Percentiles rank a stretch among this genome's conserved stretches.
phyloP scores from a whole-genome alignment of 2,797 vertebrate genomes.

The Leptodactylus fallax region DNA sequence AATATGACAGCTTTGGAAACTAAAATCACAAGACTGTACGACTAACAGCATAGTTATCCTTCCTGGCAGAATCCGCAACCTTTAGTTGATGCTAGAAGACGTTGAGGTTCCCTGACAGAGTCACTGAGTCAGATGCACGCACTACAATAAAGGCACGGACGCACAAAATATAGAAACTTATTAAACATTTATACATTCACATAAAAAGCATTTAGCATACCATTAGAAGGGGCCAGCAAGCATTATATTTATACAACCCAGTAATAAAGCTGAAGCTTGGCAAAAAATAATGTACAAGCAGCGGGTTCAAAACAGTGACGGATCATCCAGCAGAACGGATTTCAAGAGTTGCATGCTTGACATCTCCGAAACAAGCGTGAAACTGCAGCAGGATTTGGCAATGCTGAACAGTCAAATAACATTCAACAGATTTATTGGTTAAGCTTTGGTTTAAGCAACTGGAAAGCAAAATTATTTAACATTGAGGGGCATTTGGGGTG shows the following conservation, averaged over 20 bases:
- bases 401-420: neutral
- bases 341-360: neutral
- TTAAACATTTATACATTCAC: conserved; percentile 51
- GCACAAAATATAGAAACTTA: conserved; percentile 33
- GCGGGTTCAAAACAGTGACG: neutral
- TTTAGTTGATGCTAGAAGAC: conserved; percentile 39
- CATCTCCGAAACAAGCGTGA: neutral
- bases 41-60: conserved; percentile 57
- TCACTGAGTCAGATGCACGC: conserved; percentile 11
- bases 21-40: conserved; percentile 50
- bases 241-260: neutral
- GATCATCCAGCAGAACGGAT: conserved; percentile 2
- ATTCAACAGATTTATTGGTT: conserved; percentile 1
- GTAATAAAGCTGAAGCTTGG: neutral
- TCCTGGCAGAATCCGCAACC: conserved; percentile 43
- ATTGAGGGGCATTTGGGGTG: neutral
- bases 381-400: neutral
- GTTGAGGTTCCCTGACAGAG: conserved; percentile 41
- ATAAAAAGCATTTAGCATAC: conserved; percentile 42
- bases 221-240: neutral
- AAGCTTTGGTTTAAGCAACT: neutral
- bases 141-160: conserved; percentile 18
- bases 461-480: neutral
- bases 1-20: conserved; percentile 58
- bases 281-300: neutral